Evolutionary conservation across 2,888 invertebrate species (phyloP), one percentile per base, ranked within the genome.

Genomic region (Perizoma affinitatum): DNA sequence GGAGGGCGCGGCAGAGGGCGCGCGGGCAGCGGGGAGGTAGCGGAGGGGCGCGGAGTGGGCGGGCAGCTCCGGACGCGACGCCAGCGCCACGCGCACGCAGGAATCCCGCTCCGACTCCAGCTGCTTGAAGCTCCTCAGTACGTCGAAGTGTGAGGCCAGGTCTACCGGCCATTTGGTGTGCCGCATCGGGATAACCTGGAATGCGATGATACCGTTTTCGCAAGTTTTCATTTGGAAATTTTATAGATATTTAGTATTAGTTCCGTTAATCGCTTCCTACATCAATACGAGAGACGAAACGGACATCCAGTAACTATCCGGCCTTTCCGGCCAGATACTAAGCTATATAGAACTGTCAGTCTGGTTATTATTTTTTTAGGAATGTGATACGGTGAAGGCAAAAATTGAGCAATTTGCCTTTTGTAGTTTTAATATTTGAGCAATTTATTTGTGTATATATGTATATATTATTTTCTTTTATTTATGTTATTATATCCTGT

Each of bases 71-170:
- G 8, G 44, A 7, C 22, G 22, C 22, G 22, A 22, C 4, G 61
- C 35, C 7, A 9, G 54, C 22, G 22, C 22, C 22, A 22, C 22
- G 33, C 33, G 50, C 43, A 9, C 36, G 41, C 9, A 33, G 3
- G 38, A 7, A 1, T 38, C 7, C 6, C 38, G 38, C 38, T 38
- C 38, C 38, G 7, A 5, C n/a, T 84, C 84, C 50, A 77, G 52
- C 0, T 75, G 74, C 54, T 79, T 87, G 86, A 96, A 95, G 67
- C 93, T 93, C 68, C 93, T 93, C 58, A 96, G 88, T 65, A 97
- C 94, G 74, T 95, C 94, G 87, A 98, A 97, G 90, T 98, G 98
- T 75, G 94, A 94, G 76, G 94, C 93, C 47, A 98, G 91, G 86
- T 70, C 94, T 75, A 74, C 78, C 54, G 72, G 5, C 4, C 22